Evolutionary conservation across 2,113 vertebrate species (phyloP), one percentile per base, ranked within the genome.

Genomic region (Grammomys surdaster): DNA sequence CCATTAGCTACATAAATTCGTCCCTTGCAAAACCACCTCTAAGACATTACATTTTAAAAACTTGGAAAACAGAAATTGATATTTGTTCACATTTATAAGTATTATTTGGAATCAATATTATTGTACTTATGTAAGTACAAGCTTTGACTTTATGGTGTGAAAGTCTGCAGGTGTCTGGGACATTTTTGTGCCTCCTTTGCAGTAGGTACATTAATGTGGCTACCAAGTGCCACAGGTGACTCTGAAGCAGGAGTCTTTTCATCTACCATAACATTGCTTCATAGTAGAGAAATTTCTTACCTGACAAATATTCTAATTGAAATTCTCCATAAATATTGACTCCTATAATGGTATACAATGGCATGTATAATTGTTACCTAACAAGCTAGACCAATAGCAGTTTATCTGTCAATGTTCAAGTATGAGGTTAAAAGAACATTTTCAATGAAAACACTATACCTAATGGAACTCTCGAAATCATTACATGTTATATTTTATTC

Each of bases 1-100:
- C 1, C 24, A 85, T 67, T 60, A 46, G 12, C 11, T 80, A 69
- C 1, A 73, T 12, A 76, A 93, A 92, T 73, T 31, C 70, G 5
- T n/a, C 17, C 9, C 5, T 51, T 82, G 69, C 58, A 73, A 91
- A 87, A 89, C 72, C 10, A 70, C 69, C 40, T 56, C 24, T 3
- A 36, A 92, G 91, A 70, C 4, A 14, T 22, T 40, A 7, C 72
- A 84, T 96, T 95, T 91, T 67, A 60, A 88, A 88, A 94, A 86
- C 19, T 54, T 16, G 19, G 3, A 58, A 77, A 91, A 72, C 4
- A 75, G 20, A 96, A 94, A 43, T 82, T 94, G 36, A 40, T 22
- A n/a, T 75, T 85, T 12, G 22, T 54, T 89, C 75, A 67, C 67
- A 81, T 75, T 58, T 92, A 51, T 36, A n/a, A 36, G 13, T 82